A percentile compares a stretch with the other conserved stretches of the same genome.
These are phyloP conservation scores for Ischnura elegans DNA, from an alignment of 2,888 invertebrate genomes.

Conservation along the genomic window DNA sequence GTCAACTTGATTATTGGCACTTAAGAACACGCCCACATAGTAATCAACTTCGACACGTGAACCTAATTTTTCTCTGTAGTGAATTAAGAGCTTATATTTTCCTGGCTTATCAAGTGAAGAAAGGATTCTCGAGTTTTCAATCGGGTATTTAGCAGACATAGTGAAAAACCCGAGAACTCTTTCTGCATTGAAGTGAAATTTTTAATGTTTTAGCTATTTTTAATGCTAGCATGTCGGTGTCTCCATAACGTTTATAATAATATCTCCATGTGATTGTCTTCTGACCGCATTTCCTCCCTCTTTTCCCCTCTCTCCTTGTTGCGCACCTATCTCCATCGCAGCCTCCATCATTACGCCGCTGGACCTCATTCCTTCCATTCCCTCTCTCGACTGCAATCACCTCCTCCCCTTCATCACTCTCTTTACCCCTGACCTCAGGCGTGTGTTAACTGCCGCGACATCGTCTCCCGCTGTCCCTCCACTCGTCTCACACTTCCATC, in stretches of 20 bases:
- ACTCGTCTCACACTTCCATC: not conserved
- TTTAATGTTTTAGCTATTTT: too few species aligned
- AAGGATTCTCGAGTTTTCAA: too few species aligned
- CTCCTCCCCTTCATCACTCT: not conserved
- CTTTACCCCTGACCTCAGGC: not conserved
- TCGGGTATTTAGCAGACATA: too few species aligned
- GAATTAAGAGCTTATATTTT: too few species aligned
- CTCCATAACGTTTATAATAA: not conserved
- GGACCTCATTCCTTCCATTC: not conserved
- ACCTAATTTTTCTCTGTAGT: too few species aligned
- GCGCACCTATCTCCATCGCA: not conserved
- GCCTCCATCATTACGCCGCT: not conserved
- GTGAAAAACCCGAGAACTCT: too few species aligned
- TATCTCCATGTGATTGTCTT: not conserved
- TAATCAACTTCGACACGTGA: too few species aligned
- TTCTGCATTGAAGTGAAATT: too few species aligned
- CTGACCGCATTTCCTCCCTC: not conserved
- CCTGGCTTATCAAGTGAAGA: too few species aligned
- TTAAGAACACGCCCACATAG: too few species aligned
- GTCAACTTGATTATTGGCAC: too few species aligned
- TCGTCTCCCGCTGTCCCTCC: not conserved
- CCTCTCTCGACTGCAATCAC: not conserved
- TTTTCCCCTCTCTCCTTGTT: not conserved
- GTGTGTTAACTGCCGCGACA: not conserved
- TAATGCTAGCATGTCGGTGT: not conserved